Evolutionary conservation across 2,797 vertebrate genomes (phyloP).

Genomic region (Micromesistius poutassou): DNA sequence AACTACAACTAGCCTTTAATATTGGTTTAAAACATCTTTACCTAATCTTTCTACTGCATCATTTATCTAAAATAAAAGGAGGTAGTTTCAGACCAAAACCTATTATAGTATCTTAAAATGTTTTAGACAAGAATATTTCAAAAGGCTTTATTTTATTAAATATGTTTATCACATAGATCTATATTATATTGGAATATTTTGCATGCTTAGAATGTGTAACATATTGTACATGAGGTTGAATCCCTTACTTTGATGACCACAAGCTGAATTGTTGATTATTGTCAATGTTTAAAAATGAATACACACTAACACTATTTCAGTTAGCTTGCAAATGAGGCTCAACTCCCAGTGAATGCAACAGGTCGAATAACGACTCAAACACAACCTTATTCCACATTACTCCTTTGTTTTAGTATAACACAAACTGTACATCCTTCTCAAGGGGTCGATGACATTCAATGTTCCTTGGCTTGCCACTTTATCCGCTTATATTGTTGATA

Average conservation of each 20-base stretch:
- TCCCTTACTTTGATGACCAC: background rate
- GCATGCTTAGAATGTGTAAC: background rate
- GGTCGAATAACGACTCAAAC: constrained; percentile 21
- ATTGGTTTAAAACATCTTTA: background rate
- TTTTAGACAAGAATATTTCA: background rate
- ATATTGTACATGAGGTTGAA: background rate
- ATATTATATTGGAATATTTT: background rate
- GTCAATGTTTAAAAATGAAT: background rate
- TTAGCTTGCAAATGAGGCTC: constrained; percentile 19
- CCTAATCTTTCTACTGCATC: constrained; percentile 17
- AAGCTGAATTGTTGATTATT: background rate
- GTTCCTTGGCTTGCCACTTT: constrained; percentile 53
- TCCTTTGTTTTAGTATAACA: constrained; percentile 18
- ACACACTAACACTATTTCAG: background rate
- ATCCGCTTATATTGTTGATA: constrained; percentile 23
- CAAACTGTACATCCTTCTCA: constrained; percentile 29
- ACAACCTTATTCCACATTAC: constrained; percentile 23
- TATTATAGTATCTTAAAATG: background rate
- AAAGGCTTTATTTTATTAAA: background rate
- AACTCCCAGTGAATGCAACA: constrained; percentile 33
- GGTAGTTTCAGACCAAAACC: background rate
- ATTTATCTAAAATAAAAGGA: constrained; percentile 1
- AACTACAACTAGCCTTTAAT: background rate
- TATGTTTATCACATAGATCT: background rate
- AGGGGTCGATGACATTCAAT: constrained; percentile 42